Percentiles rank a stretch among this genome's conserved stretches.
Conservation (phyloP, 2,797 vertebrate genomes). For the Argentina silus region DNA sequence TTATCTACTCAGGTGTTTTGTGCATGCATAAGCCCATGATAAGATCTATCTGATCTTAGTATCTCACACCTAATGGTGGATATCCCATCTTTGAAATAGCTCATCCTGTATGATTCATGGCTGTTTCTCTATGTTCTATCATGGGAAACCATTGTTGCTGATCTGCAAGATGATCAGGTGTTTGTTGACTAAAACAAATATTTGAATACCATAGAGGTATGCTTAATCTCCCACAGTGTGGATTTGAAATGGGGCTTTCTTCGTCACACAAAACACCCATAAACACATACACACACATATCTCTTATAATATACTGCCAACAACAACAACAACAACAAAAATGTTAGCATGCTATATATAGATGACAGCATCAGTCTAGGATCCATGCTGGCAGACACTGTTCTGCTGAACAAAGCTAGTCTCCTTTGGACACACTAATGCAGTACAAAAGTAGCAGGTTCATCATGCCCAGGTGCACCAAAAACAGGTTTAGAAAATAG, state of each 20-base stretch:
- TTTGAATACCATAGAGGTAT: conserved; percentile 23
- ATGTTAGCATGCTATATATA: background rate
- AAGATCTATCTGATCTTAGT: conserved; percentile 28
- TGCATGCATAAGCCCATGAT: conserved; percentile 31
- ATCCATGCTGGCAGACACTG: background rate
- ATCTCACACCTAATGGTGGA: background rate
- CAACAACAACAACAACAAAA: background rate
- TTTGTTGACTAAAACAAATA: conserved; percentile 29
- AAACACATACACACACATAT: conserved; percentile 7
- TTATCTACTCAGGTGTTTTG: conserved; percentile 21
- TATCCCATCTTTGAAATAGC: conserved; percentile 11
- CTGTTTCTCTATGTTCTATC: background rate
- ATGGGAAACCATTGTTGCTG: conserved; percentile 19
- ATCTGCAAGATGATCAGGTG: conserved; percentile 22
- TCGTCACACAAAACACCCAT: background rate
- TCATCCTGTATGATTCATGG: background rate
- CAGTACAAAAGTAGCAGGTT: too few relatives aligned
- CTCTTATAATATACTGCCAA: background rate
- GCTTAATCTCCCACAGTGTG: conserved; percentile 7
- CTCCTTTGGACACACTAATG: background rate
- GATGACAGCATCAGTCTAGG: background rate
- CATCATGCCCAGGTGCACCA: too few relatives aligned
- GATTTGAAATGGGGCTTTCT: conserved; percentile 1
- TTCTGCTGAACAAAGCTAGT: background rate
- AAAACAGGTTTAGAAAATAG: too few relatives aligned